A percentile compares a stretch with the other conserved stretches of the same genome.
Evolutionary conservation across 2,113 vertebrate genomes (phyloP).

Genomic region (Spheniscus mendiculus): DNA sequence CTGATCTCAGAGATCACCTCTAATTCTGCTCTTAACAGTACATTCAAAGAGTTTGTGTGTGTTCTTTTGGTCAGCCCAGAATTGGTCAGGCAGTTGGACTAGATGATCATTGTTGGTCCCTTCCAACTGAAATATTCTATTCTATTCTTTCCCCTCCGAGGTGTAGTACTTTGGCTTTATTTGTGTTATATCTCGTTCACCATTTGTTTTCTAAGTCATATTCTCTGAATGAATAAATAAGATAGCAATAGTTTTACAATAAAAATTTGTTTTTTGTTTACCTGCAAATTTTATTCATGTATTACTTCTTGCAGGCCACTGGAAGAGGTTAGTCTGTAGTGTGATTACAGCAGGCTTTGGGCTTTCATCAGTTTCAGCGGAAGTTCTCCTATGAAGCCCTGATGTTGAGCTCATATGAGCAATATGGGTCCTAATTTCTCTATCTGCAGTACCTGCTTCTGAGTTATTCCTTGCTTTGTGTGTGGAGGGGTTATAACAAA

Average conservation of each 20-base stretch:
- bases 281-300: not conserved
- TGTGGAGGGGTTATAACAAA: not conserved
- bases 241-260: not conserved
- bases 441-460: not conserved
- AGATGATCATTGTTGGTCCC: not conserved
- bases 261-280: not conserved
- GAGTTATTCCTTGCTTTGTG: not conserved
- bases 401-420: not conserved
- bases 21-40: not conserved
- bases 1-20: not conserved
- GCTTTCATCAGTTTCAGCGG: not conserved
- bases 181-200: not conserved
- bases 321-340: not conserved
- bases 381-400: not conserved
- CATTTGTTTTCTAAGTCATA: not conserved
- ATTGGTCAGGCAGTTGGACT: not conserved
- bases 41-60: not conserved
- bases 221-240: not conserved
- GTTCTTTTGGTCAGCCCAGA: not conserved
- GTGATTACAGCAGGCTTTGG: not conserved
- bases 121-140: not conserved
- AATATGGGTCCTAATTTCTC: not conserved
- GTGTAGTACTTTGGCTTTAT: not conserved
- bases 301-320: not conserved
- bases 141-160: not conserved